Evolutionary conservation across 1,140 invertebrate species (phyloP), one percentile per base, ranked within the genome.

Genomic region (Calosoma granatense): DNA sequence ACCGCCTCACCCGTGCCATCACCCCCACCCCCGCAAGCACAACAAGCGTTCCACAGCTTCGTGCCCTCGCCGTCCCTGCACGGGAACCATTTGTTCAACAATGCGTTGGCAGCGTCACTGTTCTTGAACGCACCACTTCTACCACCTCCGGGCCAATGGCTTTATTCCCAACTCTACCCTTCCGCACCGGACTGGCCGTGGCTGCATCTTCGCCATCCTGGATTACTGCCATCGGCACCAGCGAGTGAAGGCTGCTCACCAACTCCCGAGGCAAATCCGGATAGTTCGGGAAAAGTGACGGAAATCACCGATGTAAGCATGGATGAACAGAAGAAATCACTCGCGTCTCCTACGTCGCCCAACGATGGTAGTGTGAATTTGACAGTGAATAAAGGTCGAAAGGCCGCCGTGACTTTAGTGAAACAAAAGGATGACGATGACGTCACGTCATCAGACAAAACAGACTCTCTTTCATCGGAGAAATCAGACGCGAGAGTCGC

Each of bases 81-180:
- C 1, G 58, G 66, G 21, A 71, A 73, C 1, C 76, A 75, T 59
- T 70, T 81, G 9, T 83, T 84, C 67, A 83, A 83, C 64, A 83
- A 81, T 53, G 83, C 82, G 20, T 65, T 84, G 63, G 83, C 83
- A 3, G 82, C 82, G 2, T 82, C 83, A 67, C 70, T 87, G 36
- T 86, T 87, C 64, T 70, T 87, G 20, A 85, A 86, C 65, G 79
- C 82, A 2, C 83, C 84, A 0, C 70, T 87, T 6, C 64, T 86
- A 36, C 82, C 83, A n/a, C 82, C 83, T 1, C 82, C 84, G 1
- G 82, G 82, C 23, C 84, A 85, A 55, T 87, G 84, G 84, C 70
- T 87, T 0, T 87, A 87, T 65, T 83, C 82, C 0, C 84, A 86
- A 63, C 72, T 87, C 1, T 86, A 86, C 63, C 72, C 68, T 26